A percentile compares a stretch with the other conserved stretches of the same genome.
phyloP scores from a whole-genome alignment of 2,888 invertebrate species.

The Eupithecia inturbata region DNA sequence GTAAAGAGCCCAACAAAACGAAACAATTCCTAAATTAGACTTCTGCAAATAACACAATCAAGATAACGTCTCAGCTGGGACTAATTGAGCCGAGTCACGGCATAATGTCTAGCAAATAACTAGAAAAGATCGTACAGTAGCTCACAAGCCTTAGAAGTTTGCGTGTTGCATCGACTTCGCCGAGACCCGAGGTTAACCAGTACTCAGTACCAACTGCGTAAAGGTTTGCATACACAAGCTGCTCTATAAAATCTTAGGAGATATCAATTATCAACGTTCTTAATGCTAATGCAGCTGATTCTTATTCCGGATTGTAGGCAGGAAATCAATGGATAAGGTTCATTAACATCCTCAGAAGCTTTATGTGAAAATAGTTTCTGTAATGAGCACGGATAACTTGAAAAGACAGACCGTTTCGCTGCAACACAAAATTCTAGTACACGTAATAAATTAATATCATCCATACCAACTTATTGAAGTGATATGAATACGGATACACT shows the following conservation, averaged over 20 bases:
- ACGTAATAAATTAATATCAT: slow-evolving; percentile 4
- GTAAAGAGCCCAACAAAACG: slow-evolving; percentile 19
- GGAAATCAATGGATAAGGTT: slow-evolving; percentile 9
- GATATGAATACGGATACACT: slow-evolving; percentile 10
- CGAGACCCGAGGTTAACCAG: slow-evolving; percentile 42
- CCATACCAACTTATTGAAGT: slow-evolving; percentile 4
- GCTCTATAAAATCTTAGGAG: slow-evolving; percentile 21
- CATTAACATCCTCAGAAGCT: slow-evolving; percentile 19
- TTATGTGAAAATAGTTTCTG: background rate
- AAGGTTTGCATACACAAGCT: slow-evolving; percentile 24
- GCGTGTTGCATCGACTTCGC: slow-evolving; percentile 52
- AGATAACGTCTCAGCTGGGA: slow-evolving; percentile 49
- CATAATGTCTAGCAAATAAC: slow-evolving; percentile 57
- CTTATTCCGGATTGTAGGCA: slow-evolving; percentile 13
- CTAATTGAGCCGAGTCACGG: slow-evolving; percentile 65
- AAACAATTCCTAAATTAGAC: slow-evolving; percentile 30
- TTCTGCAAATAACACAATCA: slow-evolving; percentile 45
- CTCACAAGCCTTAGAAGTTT: slow-evolving; percentile 53
- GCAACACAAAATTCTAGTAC: background rate
- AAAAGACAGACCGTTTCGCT: slow-evolving; percentile 3
- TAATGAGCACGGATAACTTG: background rate
- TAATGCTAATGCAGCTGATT: slow-evolving; percentile 11
- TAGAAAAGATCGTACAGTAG: slow-evolving; percentile 65
- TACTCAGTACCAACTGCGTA: slow-evolving; percentile 22
- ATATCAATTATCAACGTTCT: slow-evolving; percentile 13